phyloP scores from a whole-genome alignment of 1,140 invertebrate genomes.

The Catajapyx aquilonaris region DNA sequence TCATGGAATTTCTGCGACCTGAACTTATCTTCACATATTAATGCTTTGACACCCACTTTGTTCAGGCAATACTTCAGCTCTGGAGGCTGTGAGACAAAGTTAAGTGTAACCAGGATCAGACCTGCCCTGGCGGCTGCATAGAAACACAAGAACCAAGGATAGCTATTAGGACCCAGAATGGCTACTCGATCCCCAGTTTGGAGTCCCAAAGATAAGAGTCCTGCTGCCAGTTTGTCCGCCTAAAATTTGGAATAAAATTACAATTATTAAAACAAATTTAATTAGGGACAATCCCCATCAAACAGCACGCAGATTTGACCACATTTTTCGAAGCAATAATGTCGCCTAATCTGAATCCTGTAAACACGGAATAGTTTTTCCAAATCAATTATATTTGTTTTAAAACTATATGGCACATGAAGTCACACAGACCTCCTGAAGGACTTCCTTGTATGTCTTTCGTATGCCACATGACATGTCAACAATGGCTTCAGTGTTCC shows the following conservation, averaged over 20 bases:
- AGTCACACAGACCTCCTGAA: background rate
- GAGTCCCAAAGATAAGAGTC: conserved; percentile 52
- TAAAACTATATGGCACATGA: too few species aligned
- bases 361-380: too few species aligned
- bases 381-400: too few species aligned
- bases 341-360: too few species aligned
- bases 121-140: conserved; percentile 62
- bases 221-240: conserved; percentile 57
- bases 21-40: conserved; percentile 41
- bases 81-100: conserved; percentile 51
- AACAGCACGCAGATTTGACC: too few species aligned
- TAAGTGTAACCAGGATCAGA: conserved; percentile 59
- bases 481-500: background rate
- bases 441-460: background rate
- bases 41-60: conserved; percentile 48
- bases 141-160: conserved; percentile 59
- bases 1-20: conserved; percentile 49
- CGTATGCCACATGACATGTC: background rate
- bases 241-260: too few species aligned
- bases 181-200: conserved; percentile 61
- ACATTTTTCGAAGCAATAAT: too few species aligned
- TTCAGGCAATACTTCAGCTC: conserved; percentile 64
- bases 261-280: too few species aligned
- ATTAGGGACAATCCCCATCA: too few species aligned
- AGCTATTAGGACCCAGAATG: conserved; percentile 68